phyloP scores from a whole-genome alignment of 1,140 invertebrate species.

The Triops longicaudatus region DNA sequence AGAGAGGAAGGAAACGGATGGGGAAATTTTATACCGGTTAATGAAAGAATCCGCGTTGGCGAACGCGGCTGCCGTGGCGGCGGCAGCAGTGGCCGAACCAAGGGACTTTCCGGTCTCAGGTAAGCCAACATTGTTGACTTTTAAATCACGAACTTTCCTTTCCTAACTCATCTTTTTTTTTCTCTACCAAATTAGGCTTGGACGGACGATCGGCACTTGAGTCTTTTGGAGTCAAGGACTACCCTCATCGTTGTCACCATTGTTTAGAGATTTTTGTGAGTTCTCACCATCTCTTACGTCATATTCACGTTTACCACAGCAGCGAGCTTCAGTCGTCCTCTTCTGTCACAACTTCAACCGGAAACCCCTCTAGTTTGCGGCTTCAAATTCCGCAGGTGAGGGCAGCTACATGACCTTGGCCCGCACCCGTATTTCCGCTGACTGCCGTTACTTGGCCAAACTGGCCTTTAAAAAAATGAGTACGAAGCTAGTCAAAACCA shows the following conservation, averaged over 20 bases:
- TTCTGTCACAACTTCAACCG: slow-evolving; percentile 1
- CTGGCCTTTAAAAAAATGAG: background rate
- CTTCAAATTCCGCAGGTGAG: slow-evolving; percentile 14
- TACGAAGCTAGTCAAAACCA: background rate
- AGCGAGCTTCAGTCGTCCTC: background rate
- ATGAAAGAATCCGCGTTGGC: slow-evolving; percentile 1
- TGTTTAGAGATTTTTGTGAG: background rate
- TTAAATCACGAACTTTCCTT: background rate
- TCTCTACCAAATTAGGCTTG: background rate
- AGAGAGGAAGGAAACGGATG: background rate
- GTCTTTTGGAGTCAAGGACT: background rate
- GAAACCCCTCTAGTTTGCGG: background rate
- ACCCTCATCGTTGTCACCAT: slow-evolving; percentile 11
- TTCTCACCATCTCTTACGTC: background rate
- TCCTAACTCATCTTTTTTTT: background rate
- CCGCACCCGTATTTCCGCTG: slow-evolving; percentile 9
- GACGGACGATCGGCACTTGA: background rate
- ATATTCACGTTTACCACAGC: background rate
- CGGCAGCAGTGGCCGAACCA: background rate
- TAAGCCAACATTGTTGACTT: background rate
- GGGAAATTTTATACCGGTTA: background rate
- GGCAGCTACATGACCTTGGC: slow-evolving; percentile 10
- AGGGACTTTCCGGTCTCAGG: slow-evolving; percentile 10
- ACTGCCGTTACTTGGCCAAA: background rate
- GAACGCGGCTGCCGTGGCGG: background rate